Conservation (phyloP, 1,140 invertebrate genomes). For the Portunus trituberculatus region DNA sequence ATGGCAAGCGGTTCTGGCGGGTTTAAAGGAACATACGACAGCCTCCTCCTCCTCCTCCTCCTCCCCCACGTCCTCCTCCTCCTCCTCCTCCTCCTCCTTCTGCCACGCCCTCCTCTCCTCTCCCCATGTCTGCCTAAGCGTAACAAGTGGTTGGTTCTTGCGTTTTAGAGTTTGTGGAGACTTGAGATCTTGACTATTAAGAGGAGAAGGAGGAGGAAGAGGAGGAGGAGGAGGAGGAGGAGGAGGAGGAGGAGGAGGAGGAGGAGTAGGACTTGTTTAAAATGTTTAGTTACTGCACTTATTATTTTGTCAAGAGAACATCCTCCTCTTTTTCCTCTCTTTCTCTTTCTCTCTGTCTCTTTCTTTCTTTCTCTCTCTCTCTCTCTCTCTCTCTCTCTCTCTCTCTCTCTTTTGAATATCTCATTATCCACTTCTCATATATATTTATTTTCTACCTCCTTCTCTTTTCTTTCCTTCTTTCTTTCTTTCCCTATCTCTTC, state of each 20-base stretch:
- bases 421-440: too few relatives aligned
- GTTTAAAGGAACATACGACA: not conserved
- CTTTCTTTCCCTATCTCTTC: too few relatives aligned
- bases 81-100: not conserved
- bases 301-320: too few relatives aligned
- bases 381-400: too few relatives aligned
- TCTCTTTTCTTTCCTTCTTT: too few relatives aligned
- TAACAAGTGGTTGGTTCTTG: constrained; percentile 3
- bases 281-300: too few relatives aligned
- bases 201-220: not conserved
- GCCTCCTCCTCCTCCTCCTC: not conserved
- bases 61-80: not conserved
- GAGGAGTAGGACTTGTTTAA: not conserved
- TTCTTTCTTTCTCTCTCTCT: too few relatives aligned
- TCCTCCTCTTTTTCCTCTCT: too few relatives aligned
- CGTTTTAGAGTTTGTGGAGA: constrained; percentile 1
- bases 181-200: not conserved
- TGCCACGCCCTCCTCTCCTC: not conserved
- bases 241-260: not conserved
- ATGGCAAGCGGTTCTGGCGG: not conserved
- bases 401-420: too few relatives aligned
- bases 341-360: too few relatives aligned
- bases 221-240: not conserved
- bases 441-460: too few relatives aligned
- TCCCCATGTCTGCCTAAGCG: not conserved